Evolutionary conservation across 2,888 invertebrate genomes (phyloP).

Genomic region (Augochlorella aurata): DNA sequence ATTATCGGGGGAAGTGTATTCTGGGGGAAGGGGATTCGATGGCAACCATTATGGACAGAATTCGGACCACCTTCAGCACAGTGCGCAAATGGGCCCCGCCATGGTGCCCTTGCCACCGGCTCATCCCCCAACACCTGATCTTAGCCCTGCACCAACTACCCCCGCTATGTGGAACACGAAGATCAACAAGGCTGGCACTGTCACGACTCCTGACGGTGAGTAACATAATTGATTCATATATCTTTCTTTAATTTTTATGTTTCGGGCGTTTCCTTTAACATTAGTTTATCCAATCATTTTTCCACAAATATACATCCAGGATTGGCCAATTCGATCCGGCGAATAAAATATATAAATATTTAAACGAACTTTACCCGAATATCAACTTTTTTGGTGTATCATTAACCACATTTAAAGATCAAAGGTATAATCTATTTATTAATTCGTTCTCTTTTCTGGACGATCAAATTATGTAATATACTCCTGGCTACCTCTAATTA

Average conservation of each 20-base stretch:
- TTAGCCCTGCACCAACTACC: slow-evolving; percentile 82
- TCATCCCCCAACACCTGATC: slow-evolving; percentile 82
- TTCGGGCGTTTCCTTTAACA: too few species aligned
- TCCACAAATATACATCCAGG: too few species aligned
- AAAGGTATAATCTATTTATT: too few species aligned
- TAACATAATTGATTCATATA: slow-evolving; percentile 25
- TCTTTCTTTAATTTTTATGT: not conserved
- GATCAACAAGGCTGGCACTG: slow-evolving; percentile 88
- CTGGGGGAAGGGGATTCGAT: slow-evolving; percentile 78
- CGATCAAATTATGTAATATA: too few species aligned
- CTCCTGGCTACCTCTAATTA: too few species aligned
- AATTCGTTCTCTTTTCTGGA: too few species aligned
- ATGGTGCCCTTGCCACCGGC: slow-evolving; percentile 83
- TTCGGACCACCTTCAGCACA: slow-evolving; percentile 70
- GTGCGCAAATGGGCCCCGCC: slow-evolving; percentile 73
- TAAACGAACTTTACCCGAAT: too few species aligned
- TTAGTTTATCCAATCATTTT: too few species aligned
- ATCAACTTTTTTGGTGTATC: too few species aligned
- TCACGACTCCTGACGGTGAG: slow-evolving; percentile 93
- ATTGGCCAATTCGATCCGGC: too few species aligned
- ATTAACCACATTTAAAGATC: too few species aligned
- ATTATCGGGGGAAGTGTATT: slow-evolving; percentile 76
- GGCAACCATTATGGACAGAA: slow-evolving; percentile 75
- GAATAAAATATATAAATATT: too few species aligned
- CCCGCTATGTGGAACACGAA: slow-evolving; percentile 84